Evolutionary conservation across 2,888 invertebrate species (phyloP).

Genomic region (Ichneumon xanthorius): DNA sequence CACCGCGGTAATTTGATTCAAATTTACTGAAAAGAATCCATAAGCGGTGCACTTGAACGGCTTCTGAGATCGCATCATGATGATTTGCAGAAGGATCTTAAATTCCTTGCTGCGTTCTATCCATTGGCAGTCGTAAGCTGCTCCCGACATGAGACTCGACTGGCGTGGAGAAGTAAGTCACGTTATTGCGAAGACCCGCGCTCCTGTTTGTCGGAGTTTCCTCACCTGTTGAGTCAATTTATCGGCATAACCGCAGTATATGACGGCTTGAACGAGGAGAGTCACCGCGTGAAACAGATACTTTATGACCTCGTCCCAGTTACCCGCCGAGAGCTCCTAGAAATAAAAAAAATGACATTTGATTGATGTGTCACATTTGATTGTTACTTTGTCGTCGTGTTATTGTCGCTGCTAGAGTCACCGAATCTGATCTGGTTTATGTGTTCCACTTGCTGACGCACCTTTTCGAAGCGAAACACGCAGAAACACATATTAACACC

Average conservation of each 20-base stretch:
- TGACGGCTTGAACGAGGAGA: conserved; percentile 66
- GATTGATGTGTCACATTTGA: not conserved
- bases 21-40: conserved; percentile 67
- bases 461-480: conserved; percentile 64
- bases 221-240: conserved; percentile 67
- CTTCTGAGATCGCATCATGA: conserved; percentile 68
- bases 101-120: conserved; percentile 59
- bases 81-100: conserved; percentile 61
- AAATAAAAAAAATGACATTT: not conserved
- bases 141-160: conserved; percentile 58
- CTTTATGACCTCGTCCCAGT: conserved; percentile 62
- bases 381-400: too few species aligned
- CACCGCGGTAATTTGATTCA: conserved; percentile 66
- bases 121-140: conserved; percentile 70
- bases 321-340: conserved; percentile 54
- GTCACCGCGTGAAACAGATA: conserved; percentile 66
- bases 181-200: too few species aligned
- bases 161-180: conserved; percentile 27
- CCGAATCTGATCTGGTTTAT: not conserved
- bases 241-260: conserved; percentile 70
- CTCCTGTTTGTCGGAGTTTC: not conserved
- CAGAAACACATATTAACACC: conserved; percentile 64
- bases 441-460: not conserved
- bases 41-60: conserved; percentile 65
- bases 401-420: not conserved